Conservation (phyloP, 2,797 vertebrate genomes). For the Numenius phaeopus region DNA sequence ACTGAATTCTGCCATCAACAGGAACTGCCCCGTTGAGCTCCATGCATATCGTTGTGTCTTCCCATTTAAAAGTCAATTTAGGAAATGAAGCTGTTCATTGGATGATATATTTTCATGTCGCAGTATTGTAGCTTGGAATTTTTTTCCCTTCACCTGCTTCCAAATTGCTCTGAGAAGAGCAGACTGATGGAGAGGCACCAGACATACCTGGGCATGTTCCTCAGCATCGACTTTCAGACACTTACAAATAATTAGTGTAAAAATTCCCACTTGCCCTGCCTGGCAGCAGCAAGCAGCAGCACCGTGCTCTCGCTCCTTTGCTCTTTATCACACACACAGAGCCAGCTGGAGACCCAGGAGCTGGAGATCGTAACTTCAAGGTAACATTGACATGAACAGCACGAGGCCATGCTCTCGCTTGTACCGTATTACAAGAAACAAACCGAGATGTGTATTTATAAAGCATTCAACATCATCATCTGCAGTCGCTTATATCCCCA, state of each 20-base stretch:
- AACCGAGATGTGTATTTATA: not conserved
- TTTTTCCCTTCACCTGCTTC: not conserved
- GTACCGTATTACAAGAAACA: fast-evolving
- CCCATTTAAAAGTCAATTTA: not conserved
- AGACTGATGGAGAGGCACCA: not conserved
- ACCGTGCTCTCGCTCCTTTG: fast-evolving
- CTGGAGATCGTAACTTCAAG: not conserved
- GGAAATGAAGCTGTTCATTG: not conserved
- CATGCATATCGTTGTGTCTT: not conserved
- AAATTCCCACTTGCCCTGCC: not conserved
- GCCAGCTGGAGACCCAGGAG: not conserved
- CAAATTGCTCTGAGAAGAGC: not conserved
- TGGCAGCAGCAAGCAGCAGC: not conserved
- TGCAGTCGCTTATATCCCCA: not conserved
- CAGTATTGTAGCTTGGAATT: not conserved
- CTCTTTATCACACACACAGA: fast-evolving
- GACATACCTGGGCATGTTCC: not conserved
- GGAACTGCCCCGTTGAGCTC: conserved; percentile 4
- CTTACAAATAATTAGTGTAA: not conserved
- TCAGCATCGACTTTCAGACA: not conserved
- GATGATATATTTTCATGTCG: not conserved
- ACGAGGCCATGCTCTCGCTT: fast-evolving
- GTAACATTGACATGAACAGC: not conserved
- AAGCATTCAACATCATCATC: not conserved
- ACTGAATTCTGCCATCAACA: not conserved